Conservation (phyloP, 1,140 invertebrate species). For the Chironomus striatipennis region DNA sequence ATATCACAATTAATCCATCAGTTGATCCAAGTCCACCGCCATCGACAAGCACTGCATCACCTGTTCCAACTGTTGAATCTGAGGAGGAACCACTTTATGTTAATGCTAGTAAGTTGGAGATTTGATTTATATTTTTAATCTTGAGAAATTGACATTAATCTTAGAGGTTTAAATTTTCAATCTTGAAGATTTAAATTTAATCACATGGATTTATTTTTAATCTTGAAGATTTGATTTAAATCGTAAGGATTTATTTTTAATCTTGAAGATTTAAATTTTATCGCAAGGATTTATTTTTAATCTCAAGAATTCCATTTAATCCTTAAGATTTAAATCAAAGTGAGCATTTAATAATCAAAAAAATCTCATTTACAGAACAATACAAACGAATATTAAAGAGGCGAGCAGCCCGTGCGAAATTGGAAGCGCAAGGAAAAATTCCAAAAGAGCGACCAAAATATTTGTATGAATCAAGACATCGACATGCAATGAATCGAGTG, state of each 20-base stretch:
- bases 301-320: no score
- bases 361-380: slow-evolving; percentile 50
- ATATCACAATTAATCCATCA: background rate
- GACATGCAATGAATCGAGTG: slow-evolving; percentile 96
- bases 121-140: no score
- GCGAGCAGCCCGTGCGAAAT: slow-evolving; percentile 78
- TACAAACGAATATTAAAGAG: slow-evolving; percentile 88
- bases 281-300: background rate
- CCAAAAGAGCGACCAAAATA: slow-evolving; percentile 98
- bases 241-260: no score
- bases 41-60: background rate
- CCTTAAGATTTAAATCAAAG: no score
- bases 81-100: slow-evolving; percentile 95
- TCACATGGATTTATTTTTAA: no score
- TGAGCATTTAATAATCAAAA: no score
- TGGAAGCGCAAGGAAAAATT: slow-evolving; percentile 89
- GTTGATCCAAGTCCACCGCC: background rate
- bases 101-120: slow-evolving; percentile 87
- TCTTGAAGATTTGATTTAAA: no score
- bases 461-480: slow-evolving; percentile 94
- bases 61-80: slow-evolving; percentile 48
- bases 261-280: no score
- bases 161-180: no score
- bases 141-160: no score
- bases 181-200: no score